Conservation (phyloP, 1,140 invertebrate species). For the Archivesica marissinica region DNA sequence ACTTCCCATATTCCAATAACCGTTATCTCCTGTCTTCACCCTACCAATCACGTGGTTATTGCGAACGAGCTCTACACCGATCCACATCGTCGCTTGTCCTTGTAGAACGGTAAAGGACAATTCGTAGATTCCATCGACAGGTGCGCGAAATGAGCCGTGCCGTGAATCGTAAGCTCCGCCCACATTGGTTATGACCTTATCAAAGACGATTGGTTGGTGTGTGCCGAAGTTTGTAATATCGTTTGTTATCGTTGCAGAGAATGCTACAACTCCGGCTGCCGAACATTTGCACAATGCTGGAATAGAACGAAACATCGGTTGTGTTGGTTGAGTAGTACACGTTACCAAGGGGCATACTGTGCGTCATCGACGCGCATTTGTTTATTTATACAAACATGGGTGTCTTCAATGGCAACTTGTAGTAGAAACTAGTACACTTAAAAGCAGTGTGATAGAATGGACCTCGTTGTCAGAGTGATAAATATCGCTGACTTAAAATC, state of each 20-base stretch:
- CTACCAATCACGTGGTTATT: constrained; percentile 25
- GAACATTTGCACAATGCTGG: constrained; percentile 49
- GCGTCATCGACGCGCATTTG: no score
- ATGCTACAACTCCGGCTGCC: constrained; percentile 34
- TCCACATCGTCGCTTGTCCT: constrained; percentile 48
- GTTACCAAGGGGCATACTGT: no score
- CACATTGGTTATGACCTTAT: constrained; percentile 73
- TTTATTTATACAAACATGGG: no score
- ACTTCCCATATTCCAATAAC: constrained; percentile 55
- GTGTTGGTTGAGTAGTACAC: no score
- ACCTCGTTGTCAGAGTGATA: no score
- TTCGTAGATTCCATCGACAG: constrained; percentile 70
- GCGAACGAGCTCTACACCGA: constrained; percentile 36
- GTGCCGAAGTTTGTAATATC: constrained; percentile 49
- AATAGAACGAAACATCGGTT: no score
- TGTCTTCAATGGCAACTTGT: no score
- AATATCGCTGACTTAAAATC: no score
- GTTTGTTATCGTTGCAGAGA: constrained; percentile 43
- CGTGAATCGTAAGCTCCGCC: constrained; percentile 68
- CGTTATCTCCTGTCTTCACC: constrained; percentile 59
- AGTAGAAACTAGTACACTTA: no score
- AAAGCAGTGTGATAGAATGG: no score
- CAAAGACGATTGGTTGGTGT: constrained; percentile 68
- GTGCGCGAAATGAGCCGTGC: constrained; percentile 72
- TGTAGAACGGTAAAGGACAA: constrained; percentile 60